These are phyloP conservation scores for Scortum barcoo DNA, from an alignment of 2,113 vertebrate species.

Conservation along the genomic window DNA sequence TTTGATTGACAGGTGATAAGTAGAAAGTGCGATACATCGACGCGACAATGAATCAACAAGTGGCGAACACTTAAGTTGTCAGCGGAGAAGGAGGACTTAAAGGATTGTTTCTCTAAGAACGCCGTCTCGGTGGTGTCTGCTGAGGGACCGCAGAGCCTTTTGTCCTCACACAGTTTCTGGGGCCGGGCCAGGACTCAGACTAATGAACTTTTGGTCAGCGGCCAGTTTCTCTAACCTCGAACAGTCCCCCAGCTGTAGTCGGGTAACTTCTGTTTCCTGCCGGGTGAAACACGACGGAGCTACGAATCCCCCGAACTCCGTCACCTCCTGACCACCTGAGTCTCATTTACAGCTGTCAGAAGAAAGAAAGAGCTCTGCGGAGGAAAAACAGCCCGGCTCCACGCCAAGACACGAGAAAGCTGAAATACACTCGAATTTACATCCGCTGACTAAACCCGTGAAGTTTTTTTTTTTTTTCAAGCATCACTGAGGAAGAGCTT, in stretches of 20 bases:
- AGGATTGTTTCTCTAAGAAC: background rate
- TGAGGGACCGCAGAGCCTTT: slow-evolving; percentile 25
- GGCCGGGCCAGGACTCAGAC: slow-evolving; percentile 37
- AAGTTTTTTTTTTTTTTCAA: background rate
- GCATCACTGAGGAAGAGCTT: background rate
- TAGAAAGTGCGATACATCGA: background rate
- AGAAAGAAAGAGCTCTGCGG: slow-evolving; percentile 19
- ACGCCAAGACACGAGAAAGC: background rate
- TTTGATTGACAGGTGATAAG: background rate
- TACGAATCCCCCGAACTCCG: slow-evolving; percentile 35
- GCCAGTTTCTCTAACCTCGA: slow-evolving; percentile 55
- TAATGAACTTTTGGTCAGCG: slow-evolving; percentile 52
- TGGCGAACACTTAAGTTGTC: background rate
- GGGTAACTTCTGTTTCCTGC: slow-evolving; percentile 51
- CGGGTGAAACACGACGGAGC: slow-evolving; percentile 50
- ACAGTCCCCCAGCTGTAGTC: slow-evolving; percentile 34
- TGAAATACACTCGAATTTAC: background rate
- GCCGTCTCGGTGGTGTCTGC: slow-evolving; percentile 8
- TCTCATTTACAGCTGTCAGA: slow-evolving; percentile 49
- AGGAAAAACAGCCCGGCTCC: slow-evolving; percentile 8
- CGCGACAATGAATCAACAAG: background rate
- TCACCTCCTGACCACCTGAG: slow-evolving; percentile 52
- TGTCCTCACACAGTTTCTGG: slow-evolving; percentile 42
- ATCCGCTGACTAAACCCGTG: background rate
- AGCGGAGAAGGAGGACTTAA: background rate